Evolutionary conservation across 2,113 vertebrate genomes (phyloP).

Genomic region (Rhinoderma darwinii): DNA sequence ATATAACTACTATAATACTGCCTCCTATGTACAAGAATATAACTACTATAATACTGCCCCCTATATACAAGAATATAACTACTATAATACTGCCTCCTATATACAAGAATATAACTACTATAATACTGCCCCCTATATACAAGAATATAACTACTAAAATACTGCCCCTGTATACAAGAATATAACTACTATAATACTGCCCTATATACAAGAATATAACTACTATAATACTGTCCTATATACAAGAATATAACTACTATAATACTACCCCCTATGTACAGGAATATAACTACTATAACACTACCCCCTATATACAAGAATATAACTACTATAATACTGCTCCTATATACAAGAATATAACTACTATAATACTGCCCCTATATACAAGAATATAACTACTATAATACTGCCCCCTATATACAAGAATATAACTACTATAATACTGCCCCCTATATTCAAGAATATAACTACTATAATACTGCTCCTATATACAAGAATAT

Average conservation of each 20-base stretch:
- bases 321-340: neutral
- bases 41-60: neutral
- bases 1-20: slow-evolving; percentile 10
- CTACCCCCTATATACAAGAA: neutral
- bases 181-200: neutral
- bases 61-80: slow-evolving; percentile 7
- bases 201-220: neutral
- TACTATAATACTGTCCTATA: neutral
- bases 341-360: neutral
- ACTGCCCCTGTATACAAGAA: neutral
- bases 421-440: neutral
- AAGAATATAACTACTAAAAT: slow-evolving; percentile 9
- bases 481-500: neutral
- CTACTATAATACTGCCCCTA: neutral
- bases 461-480: neutral
- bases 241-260: neutral
- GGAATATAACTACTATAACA: neutral
- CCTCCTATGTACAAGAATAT: neutral
- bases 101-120: slow-evolving; percentile 13
- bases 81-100: neutral
- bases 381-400: neutral
- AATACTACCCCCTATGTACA: neutral
- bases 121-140: slow-evolving; percentile 7
- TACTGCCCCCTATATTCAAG: neutral
- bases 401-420: neutral